phyloP scores from a whole-genome alignment of 2,797 vertebrate species.

The Coluber constrictor region DNA sequence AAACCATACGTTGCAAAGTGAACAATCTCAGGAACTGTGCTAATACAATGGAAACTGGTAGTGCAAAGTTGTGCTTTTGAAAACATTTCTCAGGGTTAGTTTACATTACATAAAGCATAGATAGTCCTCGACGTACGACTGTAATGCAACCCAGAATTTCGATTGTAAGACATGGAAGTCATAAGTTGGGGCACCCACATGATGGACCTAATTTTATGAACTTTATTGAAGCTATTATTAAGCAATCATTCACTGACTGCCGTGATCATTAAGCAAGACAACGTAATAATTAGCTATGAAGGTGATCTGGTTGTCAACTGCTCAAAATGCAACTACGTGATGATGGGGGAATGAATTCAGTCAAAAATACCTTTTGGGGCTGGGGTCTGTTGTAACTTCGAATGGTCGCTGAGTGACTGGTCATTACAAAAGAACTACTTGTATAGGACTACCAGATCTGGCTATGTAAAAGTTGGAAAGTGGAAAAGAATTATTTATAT shows the following conservation, averaged over 20 bases:
- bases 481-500: background rate
- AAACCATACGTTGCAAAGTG: background rate
- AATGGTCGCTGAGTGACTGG: background rate
- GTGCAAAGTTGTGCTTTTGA: background rate
- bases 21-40: slow-evolving; percentile 22
- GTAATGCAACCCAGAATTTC: background rate
- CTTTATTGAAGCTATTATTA: background rate
- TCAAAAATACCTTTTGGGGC: background rate
- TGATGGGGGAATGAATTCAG: background rate
- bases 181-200: background rate
- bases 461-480: background rate
- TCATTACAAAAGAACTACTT: background rate
- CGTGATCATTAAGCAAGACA: background rate
- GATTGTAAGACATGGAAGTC: background rate
- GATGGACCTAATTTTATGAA: background rate
- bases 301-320: background rate
- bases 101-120: background rate
- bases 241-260: background rate
- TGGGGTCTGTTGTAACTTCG: background rate
- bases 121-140: background rate
- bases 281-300: background rate
- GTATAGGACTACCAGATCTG: background rate
- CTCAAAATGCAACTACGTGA: background rate
- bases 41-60: background rate
- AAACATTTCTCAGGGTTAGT: background rate